Percentiles rank a stretch among this genome's conserved stretches.
phyloP scores from a whole-genome alignment of 1,140 invertebrate genomes.

The Drosophila pruinosa region DNA sequence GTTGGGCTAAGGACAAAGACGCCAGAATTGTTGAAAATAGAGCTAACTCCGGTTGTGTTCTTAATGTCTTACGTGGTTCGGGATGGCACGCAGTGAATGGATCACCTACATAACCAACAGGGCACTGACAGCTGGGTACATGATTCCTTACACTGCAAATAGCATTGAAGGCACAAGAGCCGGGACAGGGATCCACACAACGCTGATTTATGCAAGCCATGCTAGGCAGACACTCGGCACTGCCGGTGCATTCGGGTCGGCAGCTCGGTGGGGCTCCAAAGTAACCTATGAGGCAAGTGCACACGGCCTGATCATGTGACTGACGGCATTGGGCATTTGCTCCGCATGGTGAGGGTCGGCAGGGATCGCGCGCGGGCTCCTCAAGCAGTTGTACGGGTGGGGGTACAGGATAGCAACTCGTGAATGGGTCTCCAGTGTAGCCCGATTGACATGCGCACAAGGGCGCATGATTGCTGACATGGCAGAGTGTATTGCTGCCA shows the following conservation, averaged over 20 bases:
- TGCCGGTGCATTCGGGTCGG: slow-evolving; percentile 85
- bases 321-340: slow-evolving; percentile 65
- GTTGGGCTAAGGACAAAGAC: slow-evolving; percentile 66
- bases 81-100: slow-evolving; percentile 83
- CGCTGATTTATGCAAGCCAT: slow-evolving; percentile 85
- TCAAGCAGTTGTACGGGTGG: slow-evolving; percentile 83
- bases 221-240: slow-evolving; percentile 84
- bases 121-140: slow-evolving; percentile 87
- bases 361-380: slow-evolving; percentile 84
- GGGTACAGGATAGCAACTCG: slow-evolving; percentile 85
- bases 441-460: slow-evolving; percentile 86
- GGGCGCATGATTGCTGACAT: slow-evolving; percentile 85
- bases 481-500: slow-evolving; percentile 85
- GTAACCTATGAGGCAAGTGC: slow-evolving; percentile 84
- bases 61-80: slow-evolving; percentile 82
- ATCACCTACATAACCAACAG: slow-evolving; percentile 87
- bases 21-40: not conserved
- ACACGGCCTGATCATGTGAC: slow-evolving; percentile 69
- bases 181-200: slow-evolving; percentile 85
- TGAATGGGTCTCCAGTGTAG: slow-evolving; percentile 87
- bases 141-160: slow-evolving; percentile 87
- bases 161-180: slow-evolving; percentile 86
- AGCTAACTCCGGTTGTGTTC: slow-evolving; percentile 44
- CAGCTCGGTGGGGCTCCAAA: slow-evolving; percentile 85
- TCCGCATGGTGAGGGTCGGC: slow-evolving; percentile 83